Evolutionary conservation across 2,888 invertebrate species (phyloP), one percentile per base, ranked within the genome.

Genomic region (Drosophila subsilvestris): DNA sequence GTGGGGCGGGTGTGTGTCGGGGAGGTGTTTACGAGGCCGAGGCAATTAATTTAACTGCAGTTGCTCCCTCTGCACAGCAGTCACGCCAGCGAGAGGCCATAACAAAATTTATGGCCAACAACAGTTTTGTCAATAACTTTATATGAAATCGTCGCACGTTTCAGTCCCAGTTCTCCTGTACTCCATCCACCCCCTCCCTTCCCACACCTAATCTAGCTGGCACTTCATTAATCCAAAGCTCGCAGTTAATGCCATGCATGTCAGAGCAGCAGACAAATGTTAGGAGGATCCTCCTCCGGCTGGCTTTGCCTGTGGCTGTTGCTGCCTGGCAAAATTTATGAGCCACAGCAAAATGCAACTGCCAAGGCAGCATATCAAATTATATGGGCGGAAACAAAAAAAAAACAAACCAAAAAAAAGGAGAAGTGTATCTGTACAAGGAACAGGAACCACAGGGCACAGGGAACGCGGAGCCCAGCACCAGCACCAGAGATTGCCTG

Each of bases 51-150:
- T 85, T 85, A 85, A 85, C 88, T 59, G 76, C 76, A 69, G 37
- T 53, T 69, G 14, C 27, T 9, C 27, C 9, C 27, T 8, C 27
- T 2, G 25, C 25, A 25, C 5, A 37, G 37, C 63, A 78, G 82
- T 78, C 75, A 70, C 68, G 68, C 68, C 56, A 66, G 66, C 66
- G 69, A 84, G 66, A 67, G 79, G 74, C 83, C 81, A 85, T 85
- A 87, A 85, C 83, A 72, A 76, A 85, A 85, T 87, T 85, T 87
- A 85, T 80, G 88, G 49, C 76, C 81, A 85, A 82, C 86, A 87
- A 86, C 86, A 85, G 80, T 84, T 85, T 85, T 85, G 86, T 77
- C 84, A 87, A 85, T 82, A 85, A 87, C 86, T 85, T 81, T 78
- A 71, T 63, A 48, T 32, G 32, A 32, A 43, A 43, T 12, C 58